Evolutionary conservation across 2,888 invertebrate genomes (phyloP).

Genomic region (Congeria kusceri): DNA sequence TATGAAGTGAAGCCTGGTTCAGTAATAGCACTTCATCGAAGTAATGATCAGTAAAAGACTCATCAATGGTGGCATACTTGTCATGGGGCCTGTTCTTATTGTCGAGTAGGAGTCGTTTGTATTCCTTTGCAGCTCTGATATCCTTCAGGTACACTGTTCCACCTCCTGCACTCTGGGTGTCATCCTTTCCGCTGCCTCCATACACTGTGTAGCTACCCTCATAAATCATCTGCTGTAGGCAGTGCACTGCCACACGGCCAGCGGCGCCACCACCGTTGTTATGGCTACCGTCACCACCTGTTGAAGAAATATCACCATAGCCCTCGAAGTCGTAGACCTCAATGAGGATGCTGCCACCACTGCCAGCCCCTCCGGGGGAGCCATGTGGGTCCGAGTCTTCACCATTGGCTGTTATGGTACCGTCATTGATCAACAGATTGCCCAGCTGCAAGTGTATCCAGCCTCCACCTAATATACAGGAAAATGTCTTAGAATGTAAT

Average conservation of each 20-base stretch:
- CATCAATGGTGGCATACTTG: conserved; percentile 73
- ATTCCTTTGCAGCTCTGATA: conserved; percentile 56
- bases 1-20: conserved; percentile 71
- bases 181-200: conserved; percentile 64
- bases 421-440: conserved; percentile 70
- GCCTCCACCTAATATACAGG: conserved; percentile 63
- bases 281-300: conserved; percentile 68
- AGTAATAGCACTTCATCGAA: conserved; percentile 77
- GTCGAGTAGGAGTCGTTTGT: conserved; percentile 71
- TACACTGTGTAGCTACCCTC: conserved; percentile 66
- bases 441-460: conserved; percentile 69
- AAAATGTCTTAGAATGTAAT: too few species aligned
- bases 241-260: conserved; percentile 71
- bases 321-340: conserved; percentile 70
- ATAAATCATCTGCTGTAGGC: conserved; percentile 61
- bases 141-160: conserved; percentile 77
- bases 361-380: conserved; percentile 73
- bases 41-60: conserved; percentile 51
- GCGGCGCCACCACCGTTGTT: conserved; percentile 73
- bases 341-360: conserved; percentile 76
- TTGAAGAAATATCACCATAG: conserved; percentile 69
- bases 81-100: conserved; percentile 67
- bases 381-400: conserved; percentile 34
- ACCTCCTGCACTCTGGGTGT: conserved; percentile 65
- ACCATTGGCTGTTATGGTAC: conserved; percentile 73